These are phyloP conservation scores for Hippoglossus stenolepis DNA, from an alignment of 2,113 vertebrate species.

Conservation along the genomic window DNA sequence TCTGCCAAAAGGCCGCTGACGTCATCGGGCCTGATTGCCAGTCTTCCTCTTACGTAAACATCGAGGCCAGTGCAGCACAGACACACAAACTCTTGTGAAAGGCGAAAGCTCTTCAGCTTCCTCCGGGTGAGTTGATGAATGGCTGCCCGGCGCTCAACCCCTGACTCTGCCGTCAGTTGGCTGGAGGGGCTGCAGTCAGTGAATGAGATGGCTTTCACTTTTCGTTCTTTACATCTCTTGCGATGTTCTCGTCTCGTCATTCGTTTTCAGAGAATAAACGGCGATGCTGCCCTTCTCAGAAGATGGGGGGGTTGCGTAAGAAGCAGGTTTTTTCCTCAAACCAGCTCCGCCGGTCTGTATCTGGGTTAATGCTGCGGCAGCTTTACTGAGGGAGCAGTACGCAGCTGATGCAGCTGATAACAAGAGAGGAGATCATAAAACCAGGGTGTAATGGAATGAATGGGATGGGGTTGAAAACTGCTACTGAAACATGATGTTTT, in stretches of 20 bases:
- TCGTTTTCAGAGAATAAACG: not conserved
- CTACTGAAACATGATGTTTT: too few relatives aligned
- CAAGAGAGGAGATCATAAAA: constrained; percentile 2
- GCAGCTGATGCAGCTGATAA: constrained; percentile 17
- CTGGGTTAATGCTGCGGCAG: constrained; percentile 62
- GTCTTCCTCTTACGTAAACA: constrained; percentile 63
- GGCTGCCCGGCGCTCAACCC: constrained; percentile 1
- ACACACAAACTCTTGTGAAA: constrained; percentile 34
- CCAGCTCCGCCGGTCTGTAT: constrained; percentile 7
- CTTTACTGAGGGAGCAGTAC: not conserved
- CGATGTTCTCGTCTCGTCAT: too few relatives aligned
- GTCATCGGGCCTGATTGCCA: constrained; percentile 30
- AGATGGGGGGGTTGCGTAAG: not conserved
- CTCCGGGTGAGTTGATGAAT: constrained; percentile 7
- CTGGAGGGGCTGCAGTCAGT: constrained; percentile 16
- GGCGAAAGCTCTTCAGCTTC: constrained; percentile 40
- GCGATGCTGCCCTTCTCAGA: not conserved
- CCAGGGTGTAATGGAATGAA: not conserved
- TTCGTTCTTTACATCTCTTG: too few relatives aligned
- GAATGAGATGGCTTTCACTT: constrained; percentile 31
- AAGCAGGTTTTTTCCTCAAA: not conserved
- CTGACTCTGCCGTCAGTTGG: not conserved
- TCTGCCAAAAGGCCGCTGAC: constrained; percentile 30
- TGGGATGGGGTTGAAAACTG: too few relatives aligned
- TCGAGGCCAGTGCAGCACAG: constrained; percentile 14